A percentile compares a stretch with the other conserved stretches of the same genome.
phyloP scores from a whole-genome alignment of 2,113 vertebrate genomes.

The Python bivittatus region DNA sequence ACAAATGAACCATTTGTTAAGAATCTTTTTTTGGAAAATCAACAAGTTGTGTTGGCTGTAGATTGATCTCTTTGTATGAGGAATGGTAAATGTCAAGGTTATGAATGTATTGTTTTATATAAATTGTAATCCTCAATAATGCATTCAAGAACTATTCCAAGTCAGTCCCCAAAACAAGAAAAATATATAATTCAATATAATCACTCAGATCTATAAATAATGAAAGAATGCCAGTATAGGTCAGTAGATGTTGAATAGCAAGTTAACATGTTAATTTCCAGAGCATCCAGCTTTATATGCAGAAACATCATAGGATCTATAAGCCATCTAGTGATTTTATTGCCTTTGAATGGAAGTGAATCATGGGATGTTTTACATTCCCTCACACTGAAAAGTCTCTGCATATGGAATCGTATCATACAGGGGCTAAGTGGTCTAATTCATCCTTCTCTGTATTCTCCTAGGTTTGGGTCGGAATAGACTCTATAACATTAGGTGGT shows the following conservation, averaged over 20 bases:
- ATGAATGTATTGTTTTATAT: slow-evolving; percentile 4
- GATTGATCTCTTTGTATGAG: background rate
- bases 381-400: background rate
- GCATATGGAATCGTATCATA: background rate
- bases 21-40: slow-evolving; percentile 22
- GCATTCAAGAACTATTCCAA: background rate
- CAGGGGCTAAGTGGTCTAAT: background rate
- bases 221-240: background rate
- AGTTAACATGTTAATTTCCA: background rate
- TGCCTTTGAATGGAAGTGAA: background rate
- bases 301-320: background rate
- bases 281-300: background rate
- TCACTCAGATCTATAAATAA: background rate
- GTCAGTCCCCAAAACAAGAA: background rate
- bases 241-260: background rate
- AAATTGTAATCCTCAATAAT: slow-evolving; percentile 4
- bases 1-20: slow-evolving; percentile 22
- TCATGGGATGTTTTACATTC: background rate
- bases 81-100: background rate
- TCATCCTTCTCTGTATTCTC: background rate
- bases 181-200: background rate
- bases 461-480: background rate
- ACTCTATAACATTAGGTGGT: background rate
- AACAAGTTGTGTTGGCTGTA: background rate
- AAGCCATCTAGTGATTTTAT: background rate